phyloP scores from a whole-genome alignment of 2,113 vertebrate genomes.

The Anser cygnoides region DNA sequence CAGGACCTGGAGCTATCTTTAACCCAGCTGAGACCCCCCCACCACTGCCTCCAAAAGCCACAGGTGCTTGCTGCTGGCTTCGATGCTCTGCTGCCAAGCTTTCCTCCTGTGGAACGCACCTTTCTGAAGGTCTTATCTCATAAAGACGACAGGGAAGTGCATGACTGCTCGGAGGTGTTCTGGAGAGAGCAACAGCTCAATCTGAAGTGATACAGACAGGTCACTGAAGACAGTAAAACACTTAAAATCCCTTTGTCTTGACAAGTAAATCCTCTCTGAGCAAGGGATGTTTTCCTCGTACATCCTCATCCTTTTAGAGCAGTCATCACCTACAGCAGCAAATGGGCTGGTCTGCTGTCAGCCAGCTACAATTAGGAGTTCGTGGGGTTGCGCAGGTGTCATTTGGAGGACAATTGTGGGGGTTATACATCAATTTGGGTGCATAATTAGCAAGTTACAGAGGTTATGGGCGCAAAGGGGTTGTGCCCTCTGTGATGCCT shows the following conservation, averaged over 20 bases:
- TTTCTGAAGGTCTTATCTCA: neutral
- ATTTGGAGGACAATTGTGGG: neutral
- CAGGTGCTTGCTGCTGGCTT: neutral
- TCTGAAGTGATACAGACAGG: fast-evolving
- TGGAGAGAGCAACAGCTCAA: neutral
- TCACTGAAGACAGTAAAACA: neutral
- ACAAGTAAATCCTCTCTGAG: neutral
- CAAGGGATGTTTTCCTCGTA: neutral
- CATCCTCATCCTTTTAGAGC: neutral
- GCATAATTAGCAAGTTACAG: neutral
- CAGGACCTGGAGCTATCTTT: neutral
- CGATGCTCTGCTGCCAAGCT: neutral
- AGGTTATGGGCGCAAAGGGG: neutral
- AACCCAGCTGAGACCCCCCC: neutral
- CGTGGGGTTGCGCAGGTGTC: neutral
- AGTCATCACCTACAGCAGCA: neutral
- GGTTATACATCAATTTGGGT: neutral
- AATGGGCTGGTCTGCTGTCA: neutral
- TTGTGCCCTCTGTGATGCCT: neutral
- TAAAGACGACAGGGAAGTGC: fast-evolving
- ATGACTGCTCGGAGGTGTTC: neutral
- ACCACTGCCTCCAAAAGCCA: neutral
- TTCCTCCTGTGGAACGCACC: fast-evolving
- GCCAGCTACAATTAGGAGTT: neutral
- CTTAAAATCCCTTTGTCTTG: neutral